These are phyloP conservation scores for Macropodus opercularis DNA, from an alignment of 2,797 vertebrate genomes.

Conservation along the genomic window DNA sequence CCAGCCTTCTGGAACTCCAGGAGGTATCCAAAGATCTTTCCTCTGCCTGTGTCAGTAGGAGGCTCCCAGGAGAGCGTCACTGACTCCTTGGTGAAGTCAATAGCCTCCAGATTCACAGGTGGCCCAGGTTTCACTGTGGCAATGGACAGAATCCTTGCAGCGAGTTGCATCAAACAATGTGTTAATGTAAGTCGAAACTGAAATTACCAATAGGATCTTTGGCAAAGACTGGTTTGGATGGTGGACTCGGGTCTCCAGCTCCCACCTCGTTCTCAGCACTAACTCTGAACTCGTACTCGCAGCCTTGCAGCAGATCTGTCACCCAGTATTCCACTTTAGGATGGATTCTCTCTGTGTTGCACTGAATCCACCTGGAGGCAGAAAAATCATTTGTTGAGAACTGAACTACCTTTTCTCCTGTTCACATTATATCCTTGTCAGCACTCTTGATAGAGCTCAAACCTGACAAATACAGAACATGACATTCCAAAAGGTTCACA, in stretches of 20 bases:
- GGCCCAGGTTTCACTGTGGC: constrained; percentile 90
- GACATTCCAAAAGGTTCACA: too few species aligned
- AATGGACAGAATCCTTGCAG: background rate
- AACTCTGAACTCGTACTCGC: constrained; percentile 98
- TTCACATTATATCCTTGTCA: too few species aligned
- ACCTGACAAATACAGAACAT: too few species aligned
- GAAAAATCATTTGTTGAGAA: background rate
- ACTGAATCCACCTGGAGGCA: constrained; percentile 87
- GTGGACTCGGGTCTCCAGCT: constrained; percentile 93
- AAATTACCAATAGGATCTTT: constrained; percentile 94
- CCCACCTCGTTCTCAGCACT: constrained; percentile 96
- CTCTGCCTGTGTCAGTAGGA: constrained; percentile 90
- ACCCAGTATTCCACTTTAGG: constrained; percentile 91
- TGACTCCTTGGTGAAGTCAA: constrained; percentile 94
- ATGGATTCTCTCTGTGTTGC: constrained; percentile 89
- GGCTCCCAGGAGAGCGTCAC: constrained; percentile 93
- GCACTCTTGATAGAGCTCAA: too few species aligned
- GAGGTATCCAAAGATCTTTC: constrained; percentile 97
- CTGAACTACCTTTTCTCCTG: too few species aligned
- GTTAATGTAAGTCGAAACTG: background rate
- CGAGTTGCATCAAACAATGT: background rate
- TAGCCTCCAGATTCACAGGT: constrained; percentile 86
- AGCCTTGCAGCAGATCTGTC: constrained; percentile 92
- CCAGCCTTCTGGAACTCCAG: constrained; percentile 95
- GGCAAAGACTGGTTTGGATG: constrained; percentile 94